These are phyloP conservation scores for Mesorhabditis spiculigera DNA, from an alignment of 2,888 invertebrate species.

Conservation along the genomic window DNA sequence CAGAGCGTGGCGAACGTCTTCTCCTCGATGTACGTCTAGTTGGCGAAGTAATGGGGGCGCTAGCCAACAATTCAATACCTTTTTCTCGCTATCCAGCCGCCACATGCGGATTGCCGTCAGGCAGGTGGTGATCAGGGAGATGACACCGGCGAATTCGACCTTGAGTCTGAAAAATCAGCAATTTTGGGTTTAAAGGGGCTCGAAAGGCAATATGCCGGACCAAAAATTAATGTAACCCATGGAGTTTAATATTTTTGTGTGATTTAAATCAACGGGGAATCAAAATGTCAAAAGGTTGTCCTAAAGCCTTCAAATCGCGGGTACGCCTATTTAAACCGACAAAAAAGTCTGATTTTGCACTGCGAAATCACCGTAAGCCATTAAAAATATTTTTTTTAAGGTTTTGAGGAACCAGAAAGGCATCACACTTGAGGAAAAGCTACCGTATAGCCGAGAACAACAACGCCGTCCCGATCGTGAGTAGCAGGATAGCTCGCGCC, in stretches of 20 bases:
- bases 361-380: not conserved
- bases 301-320: not conserved
- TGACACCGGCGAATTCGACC: conserved; percentile 29
- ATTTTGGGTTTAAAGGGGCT: not conserved
- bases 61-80: conserved; percentile 11
- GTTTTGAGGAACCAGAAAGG: not conserved
- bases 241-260: too few relatives aligned
- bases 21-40: conserved; percentile 35
- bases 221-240: too few relatives aligned
- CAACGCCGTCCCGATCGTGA: conserved; percentile 23
- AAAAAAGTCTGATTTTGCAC: not conserved
- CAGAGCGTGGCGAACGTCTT: conserved; percentile 23
- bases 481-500: conserved; percentile 25
- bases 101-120: conserved; percentile 32
- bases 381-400: not conserved
- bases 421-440: not conserved
- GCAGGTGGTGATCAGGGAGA: conserved; percentile 29
- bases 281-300: not conserved
- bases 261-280: too few relatives aligned
- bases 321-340: not conserved
- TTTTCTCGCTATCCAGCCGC: conserved; percentile 33
- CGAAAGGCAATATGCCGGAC: too few relatives aligned
- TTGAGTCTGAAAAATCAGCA: not conserved
- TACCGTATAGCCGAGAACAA: conserved; percentile 15
- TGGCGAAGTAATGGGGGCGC: not conserved